phyloP scores from a whole-genome alignment of 2,113 vertebrate genomes.

The Psittacus erithacus region DNA sequence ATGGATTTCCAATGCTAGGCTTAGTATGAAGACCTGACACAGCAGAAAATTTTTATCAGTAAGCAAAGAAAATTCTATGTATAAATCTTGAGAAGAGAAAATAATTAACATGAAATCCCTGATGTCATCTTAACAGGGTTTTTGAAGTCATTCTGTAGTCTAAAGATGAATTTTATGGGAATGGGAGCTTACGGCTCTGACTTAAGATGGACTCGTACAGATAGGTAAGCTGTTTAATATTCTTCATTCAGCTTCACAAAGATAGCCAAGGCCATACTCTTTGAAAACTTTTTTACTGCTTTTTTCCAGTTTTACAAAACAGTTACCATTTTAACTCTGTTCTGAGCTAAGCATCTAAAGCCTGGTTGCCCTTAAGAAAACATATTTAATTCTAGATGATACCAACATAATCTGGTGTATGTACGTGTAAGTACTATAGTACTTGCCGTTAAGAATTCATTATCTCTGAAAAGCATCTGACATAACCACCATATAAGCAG shows the following conservation, averaged over 20 bases:
- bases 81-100: background rate
- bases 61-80: background rate
- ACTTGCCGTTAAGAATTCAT: background rate
- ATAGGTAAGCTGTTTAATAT: background rate
- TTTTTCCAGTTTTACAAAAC: background rate
- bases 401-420: background rate
- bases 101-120: background rate
- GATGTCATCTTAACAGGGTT: background rate
- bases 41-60: background rate
- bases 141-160: background rate
- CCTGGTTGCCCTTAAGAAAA: background rate
- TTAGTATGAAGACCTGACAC: background rate
- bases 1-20: background rate
- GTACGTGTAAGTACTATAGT: background rate
- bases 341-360: background rate
- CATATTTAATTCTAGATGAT: background rate
- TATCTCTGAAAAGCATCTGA: background rate
- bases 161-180: background rate
- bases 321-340: background rate
- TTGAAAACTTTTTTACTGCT: background rate
- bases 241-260: background rate
- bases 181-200: background rate
- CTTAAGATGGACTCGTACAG: background rate
- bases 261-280: background rate
- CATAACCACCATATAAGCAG: background rate